Percentiles rank a stretch among this genome's conserved stretches.
These are phyloP conservation scores for Cyphomyrus discorhynchus DNA, from an alignment of 2,113 vertebrate species.

Conservation along the genomic window DNA sequence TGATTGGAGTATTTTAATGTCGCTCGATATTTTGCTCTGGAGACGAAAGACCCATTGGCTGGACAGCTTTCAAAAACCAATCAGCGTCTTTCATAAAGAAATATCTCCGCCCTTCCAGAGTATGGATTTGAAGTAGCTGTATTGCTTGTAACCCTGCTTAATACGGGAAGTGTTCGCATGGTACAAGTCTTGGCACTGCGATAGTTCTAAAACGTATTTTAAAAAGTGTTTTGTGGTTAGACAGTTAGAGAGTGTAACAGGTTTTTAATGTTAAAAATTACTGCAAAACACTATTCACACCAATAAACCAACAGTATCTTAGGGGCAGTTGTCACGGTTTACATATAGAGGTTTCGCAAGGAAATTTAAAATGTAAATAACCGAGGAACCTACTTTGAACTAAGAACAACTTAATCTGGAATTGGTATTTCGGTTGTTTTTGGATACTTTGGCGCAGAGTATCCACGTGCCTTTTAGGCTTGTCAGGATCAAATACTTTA, in stretches of 20 bases:
- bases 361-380: neutral
- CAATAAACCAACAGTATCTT: neutral
- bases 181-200: neutral
- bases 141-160: neutral
- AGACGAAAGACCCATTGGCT: conserved; percentile 10
- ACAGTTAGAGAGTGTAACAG: neutral
- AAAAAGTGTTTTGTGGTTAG: neutral
- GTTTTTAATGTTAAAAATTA: neutral
- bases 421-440: neutral
- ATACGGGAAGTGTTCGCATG: neutral
- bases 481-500: neutral
- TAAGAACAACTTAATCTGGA: neutral
- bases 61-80: neutral
- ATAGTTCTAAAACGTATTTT: neutral
- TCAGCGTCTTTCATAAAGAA: neutral
- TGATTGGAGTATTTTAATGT: neutral
- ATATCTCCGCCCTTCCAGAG: neutral
- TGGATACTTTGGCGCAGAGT: neutral
- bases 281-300: neutral
- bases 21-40: neutral
- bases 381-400: neutral
- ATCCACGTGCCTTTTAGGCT: neutral
- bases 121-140: neutral
- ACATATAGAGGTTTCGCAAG: neutral
- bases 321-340: neutral